Evolutionary conservation across 2,888 invertebrate species (phyloP).

Genomic region (Agrypnus murinus): DNA sequence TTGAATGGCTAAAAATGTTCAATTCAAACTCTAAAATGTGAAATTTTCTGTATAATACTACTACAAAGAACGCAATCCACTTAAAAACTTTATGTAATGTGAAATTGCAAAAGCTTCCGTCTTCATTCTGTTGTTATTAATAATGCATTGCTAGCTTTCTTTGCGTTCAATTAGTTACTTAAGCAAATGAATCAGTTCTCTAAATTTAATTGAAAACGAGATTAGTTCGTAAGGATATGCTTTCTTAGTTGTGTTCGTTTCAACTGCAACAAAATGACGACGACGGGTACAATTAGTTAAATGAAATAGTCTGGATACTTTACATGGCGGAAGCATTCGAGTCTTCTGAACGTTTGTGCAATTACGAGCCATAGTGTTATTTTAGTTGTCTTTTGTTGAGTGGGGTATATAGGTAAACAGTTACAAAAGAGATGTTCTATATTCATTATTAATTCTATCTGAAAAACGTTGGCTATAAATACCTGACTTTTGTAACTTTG

Average conservation of each 20-base stretch:
- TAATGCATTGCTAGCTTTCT: slow-evolving; percentile 8
- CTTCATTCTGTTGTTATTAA: too few relatives aligned
- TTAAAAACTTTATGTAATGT: too few relatives aligned
- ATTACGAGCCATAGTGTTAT: slow-evolving; percentile 20
- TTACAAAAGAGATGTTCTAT: too few relatives aligned
- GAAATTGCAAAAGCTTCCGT: too few relatives aligned
- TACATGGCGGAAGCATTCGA: slow-evolving; percentile 37
- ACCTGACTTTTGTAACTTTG: too few relatives aligned
- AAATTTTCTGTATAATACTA: too few relatives aligned
- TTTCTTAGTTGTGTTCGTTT: slow-evolving; percentile 18
- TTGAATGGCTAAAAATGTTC: slow-evolving; percentile 26
- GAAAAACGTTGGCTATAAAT: too few relatives aligned
- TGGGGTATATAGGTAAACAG: too few relatives aligned
- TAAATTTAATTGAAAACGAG: background rate
- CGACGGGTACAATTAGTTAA: slow-evolving; percentile 32
- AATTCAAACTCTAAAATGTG: too few relatives aligned
- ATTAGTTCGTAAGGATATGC: background rate
- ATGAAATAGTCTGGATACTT: slow-evolving; percentile 40
- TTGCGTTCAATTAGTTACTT: slow-evolving; percentile 5
- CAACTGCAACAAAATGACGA: slow-evolving; percentile 31
- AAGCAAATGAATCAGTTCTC: slow-evolving; percentile 5
- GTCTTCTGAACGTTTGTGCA: slow-evolving; percentile 31
- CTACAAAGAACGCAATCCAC: too few relatives aligned
- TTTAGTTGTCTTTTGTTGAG: too few relatives aligned
- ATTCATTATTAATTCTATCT: too few relatives aligned